Base-by-base conservation (phyloP, 1,140 invertebrate genomes). In the Drosophila pruinosa region DNA sequence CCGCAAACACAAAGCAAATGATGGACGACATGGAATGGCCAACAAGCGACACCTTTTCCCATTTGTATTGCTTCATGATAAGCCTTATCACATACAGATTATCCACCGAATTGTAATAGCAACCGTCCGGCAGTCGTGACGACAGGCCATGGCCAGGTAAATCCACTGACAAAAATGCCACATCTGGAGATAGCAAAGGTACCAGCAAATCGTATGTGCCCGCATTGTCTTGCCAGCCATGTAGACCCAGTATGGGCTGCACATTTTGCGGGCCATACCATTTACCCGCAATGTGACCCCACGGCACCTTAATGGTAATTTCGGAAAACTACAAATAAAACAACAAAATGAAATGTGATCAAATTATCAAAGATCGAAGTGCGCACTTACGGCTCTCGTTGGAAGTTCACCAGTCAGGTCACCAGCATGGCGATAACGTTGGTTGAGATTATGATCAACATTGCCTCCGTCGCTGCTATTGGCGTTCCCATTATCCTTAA, bases 181-280 rank as follows among this genome's bases (percentile, higher is more conserved):
- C 85, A 58, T 95, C 91, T 17, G 93, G 89, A 15, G 92, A 91
- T 10, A 96, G 81, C 22, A 94, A 83, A 8, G 95, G 94, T 22
- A 94, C 93, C 10, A 96, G 81, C 5, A 92, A 91, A 91, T 96
- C 95, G 92, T 94, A 96, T 1, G 94, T 94, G 3, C 94, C 95
- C 8, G 95, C 94, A 91, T 96, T 96, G 75, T 95, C 95, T 90
- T 95, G 93, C 95, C 95, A 96, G 0, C 96, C 96, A 90, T 97
- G 96, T 8, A 96, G 67, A 0, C 94, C 93, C 19, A 97, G 75
- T 54, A 96, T 93, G 0, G 95, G 95, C 58, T 93, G 92, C 4
- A 93, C 91, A 69, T 94, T 90, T 36, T 92, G 92, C n/a, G 92
- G 93, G 2, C 94, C 94, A 94, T 94, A 96, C 91, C 94, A 92